phyloP scores from a whole-genome alignment of 1,140 invertebrate species.

The Gryllus bimaculatus region DNA sequence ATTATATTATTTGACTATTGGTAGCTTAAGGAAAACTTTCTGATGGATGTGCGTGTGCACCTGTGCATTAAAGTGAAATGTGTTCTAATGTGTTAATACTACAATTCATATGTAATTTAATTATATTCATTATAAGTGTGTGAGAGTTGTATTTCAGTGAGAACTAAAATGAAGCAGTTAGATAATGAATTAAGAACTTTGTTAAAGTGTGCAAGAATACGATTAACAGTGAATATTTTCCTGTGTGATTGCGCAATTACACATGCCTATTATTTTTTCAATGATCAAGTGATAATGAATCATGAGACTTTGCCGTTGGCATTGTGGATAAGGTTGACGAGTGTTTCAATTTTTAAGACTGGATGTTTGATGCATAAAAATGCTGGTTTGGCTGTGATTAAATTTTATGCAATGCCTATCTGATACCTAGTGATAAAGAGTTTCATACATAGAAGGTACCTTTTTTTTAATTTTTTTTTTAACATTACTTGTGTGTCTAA shows the following conservation, averaged over 20 bases:
- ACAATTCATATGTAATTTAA: too few species aligned
- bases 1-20: too few species aligned
- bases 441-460: not conserved
- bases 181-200: too few species aligned
- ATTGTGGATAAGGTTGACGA: not conserved
- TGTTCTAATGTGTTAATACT: too few species aligned
- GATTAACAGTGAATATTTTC: not conserved
- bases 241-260: not conserved
- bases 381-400: constrained; percentile 3
- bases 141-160: too few species aligned
- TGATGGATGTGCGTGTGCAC: too few species aligned
- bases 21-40: too few species aligned
- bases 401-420: constrained; percentile 5
- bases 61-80: too few species aligned
- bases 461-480: not conserved
- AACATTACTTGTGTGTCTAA: too few species aligned
- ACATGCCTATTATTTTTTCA: constrained; percentile 5
- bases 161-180: too few species aligned
- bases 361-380: not conserved
- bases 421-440: not conserved
- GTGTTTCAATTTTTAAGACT: not conserved
- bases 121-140: too few species aligned
- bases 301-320: not conserved
- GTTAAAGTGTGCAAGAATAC: too few species aligned
- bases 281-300: not conserved